Evolutionary conservation across 1,140 invertebrate species (phyloP), one percentile per base, ranked within the genome.

Genomic region (Antheraea pernyi): DNA sequence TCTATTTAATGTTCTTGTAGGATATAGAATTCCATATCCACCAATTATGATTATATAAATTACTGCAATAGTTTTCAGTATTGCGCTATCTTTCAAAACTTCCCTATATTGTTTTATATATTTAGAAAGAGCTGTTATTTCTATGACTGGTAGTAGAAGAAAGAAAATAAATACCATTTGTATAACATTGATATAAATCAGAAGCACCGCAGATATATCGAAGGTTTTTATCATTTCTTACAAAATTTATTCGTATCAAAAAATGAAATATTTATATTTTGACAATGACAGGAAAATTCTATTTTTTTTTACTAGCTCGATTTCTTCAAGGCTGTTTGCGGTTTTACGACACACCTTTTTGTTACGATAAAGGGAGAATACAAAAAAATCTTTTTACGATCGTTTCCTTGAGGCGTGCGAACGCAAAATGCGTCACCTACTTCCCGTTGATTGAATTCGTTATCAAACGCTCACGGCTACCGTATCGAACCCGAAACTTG

Each of bases 361-460:
- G 59, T 7, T 65, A 58, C 42, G 19, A 48, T 36, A 30, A 39
- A 60, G 60, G 61, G 60, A 64, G 59, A 63, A 61, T n/a, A 65
- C 11, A n/a, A 59, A 71, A 68, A 73, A 69, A 71, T 71, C 70
- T 39, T 64, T 70, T 72, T 72, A 74, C 48, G 62, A 61, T 59
- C 63, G 59, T 68, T 69, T 68, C 63, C 68, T 69, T 46, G 66
- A 67, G 48, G 65, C 65, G 65, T 69, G 48, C 60, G 68, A 58
- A 74, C 66, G 67, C 67, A 69, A 70, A 73, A 70, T 71, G 67
- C 73, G 69, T 78, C 65, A 68, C 68, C 68, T 71, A 68, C 75
- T 75, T 72, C 70, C 68, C 65, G 72, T 66, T 83, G 79, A 83
- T 83, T 82, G 80, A 83, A 84, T 83, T 84, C 73, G 70, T 84